phyloP scores from a whole-genome alignment of 2,797 vertebrate genomes.

The Paguma larvata region DNA sequence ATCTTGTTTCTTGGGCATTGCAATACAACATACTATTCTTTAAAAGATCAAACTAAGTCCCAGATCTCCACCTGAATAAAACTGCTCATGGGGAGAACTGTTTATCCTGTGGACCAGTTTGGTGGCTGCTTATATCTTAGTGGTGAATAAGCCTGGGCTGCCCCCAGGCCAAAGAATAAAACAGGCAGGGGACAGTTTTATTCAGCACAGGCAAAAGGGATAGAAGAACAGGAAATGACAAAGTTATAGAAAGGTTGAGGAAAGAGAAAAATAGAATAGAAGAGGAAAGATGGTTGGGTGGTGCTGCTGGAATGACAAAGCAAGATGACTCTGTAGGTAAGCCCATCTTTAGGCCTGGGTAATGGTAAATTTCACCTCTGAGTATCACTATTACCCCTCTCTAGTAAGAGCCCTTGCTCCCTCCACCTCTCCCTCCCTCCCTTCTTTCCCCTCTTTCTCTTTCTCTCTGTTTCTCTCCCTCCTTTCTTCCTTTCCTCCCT shows the following conservation, averaged over 20 bases:
- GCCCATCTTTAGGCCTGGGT: neutral
- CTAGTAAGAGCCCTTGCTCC: neutral
- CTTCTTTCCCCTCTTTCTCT: neutral
- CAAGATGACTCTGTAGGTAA: neutral
- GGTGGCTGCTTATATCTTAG: neutral
- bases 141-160: neutral
- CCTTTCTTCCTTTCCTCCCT: neutral
- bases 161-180: neutral
- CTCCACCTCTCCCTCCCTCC: neutral
- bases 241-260: neutral
- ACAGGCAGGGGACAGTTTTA: neutral
- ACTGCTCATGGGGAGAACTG: neutral
- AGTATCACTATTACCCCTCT: neutral
- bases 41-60: conserved; percentile 2
- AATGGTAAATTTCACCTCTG: neutral
- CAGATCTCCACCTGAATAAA: conserved; percentile 24
- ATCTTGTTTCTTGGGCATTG: neutral
- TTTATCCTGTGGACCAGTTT: neutral
- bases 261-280: neutral
- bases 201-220: neutral
- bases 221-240: neutral
- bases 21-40: conserved; percentile 14
- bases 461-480: too few species aligned
- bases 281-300: neutral
- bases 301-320: neutral